Conservation (phyloP, 2,113 vertebrate genomes). For the Oreochromis tanganicae region DNA sequence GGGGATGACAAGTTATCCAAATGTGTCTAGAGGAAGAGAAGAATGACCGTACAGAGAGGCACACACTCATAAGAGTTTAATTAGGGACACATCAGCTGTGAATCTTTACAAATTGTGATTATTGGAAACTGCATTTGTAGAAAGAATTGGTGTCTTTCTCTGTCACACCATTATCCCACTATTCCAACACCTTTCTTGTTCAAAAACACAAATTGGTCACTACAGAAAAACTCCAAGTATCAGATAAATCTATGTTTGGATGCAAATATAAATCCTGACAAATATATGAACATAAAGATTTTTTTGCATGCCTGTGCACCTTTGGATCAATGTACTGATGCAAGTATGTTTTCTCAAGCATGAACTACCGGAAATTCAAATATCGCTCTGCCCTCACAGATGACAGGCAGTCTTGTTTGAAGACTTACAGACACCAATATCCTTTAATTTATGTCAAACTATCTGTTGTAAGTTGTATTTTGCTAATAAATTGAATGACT, state of each 20-base stretch:
- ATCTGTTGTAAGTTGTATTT: background rate
- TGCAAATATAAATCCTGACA: background rate
- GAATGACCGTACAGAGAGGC: background rate
- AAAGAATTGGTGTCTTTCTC: background rate
- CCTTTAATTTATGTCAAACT: background rate
- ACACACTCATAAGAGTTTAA: background rate
- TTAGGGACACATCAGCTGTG: accelerated
- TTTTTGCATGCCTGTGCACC: background rate
- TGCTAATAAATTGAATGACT: accelerated
- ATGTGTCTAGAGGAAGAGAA: slow-evolving; percentile 36
- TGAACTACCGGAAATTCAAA: background rate
- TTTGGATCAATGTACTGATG: background rate
- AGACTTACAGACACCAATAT: background rate
- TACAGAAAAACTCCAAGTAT: background rate
- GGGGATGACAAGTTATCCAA: slow-evolving; percentile 16
- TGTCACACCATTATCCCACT: background rate
- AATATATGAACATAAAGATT: background rate
- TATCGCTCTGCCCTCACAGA: background rate
- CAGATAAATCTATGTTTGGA: background rate
- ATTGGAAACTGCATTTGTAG: background rate
- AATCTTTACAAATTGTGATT: background rate
- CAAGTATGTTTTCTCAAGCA: background rate
- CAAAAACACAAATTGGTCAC: background rate
- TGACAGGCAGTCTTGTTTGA: background rate
- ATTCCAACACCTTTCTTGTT: background rate